Conservation (phyloP, 2,797 vertebrate genomes). For the Acomys russatus region DNA sequence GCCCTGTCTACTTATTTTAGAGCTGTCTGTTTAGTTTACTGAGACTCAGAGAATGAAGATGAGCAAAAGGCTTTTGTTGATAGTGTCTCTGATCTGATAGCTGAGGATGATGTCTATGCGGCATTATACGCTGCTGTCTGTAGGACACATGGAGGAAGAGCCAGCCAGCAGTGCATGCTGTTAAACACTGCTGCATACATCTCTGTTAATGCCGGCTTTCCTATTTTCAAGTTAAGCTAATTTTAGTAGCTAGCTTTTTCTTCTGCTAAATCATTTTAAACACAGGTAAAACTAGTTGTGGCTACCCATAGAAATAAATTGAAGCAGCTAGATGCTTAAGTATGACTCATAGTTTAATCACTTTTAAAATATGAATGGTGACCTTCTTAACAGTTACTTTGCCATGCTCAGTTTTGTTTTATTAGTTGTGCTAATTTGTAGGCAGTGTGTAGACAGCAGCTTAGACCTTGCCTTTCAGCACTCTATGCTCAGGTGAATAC, state of each 20-base stretch:
- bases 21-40: not conserved
- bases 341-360: conserved; percentile 36
- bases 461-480: conserved; percentile 16
- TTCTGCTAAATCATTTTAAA: conserved; percentile 45
- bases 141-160: not conserved
- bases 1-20: not conserved
- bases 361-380: conserved; percentile 32
- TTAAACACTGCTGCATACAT: not conserved
- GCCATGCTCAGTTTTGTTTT: not conserved
- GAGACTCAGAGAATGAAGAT: not conserved
- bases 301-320: conserved; percentile 51
- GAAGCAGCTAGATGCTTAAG: not conserved
- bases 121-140: not conserved
- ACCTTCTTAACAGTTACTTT: conserved; percentile 32
- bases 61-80: not conserved
- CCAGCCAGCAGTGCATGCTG: not conserved
- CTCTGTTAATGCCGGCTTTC: not conserved
- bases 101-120: not conserved
- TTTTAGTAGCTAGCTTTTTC: conserved; percentile 25
- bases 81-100: not conserved
- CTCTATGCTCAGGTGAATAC: not conserved
- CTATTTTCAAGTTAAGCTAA: conserved; percentile 1
- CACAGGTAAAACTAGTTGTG: conserved; percentile 2
- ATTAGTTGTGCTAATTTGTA: conserved; percentile 32
- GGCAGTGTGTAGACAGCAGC: not conserved